Base-by-base conservation (phyloP, 2,797 vertebrate species). In the Ambastaia sidthimunki region DNA sequence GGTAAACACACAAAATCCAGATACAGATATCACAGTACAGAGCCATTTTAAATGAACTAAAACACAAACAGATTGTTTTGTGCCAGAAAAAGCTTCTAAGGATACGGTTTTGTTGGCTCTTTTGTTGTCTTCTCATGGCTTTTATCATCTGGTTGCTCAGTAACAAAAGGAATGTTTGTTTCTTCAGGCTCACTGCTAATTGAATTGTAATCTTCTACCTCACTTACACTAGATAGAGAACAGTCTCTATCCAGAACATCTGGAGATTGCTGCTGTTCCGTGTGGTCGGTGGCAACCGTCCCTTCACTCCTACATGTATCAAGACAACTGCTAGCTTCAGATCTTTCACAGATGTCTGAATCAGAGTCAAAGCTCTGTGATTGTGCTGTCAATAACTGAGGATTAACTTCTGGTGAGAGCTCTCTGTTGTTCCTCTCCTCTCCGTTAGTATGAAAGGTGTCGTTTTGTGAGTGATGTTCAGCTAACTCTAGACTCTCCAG, bases 101-200 rank as follows among this genome's bases (percentile, higher is more conserved):
- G 93, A 94, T 95, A 95, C 93, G 13, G 52, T 73, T 89, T 85
- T 15, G 25, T 19, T 19, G 48, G 75, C 1, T 71, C 70, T 73
- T 89, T 85, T 15, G 25, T 19, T 19, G 48, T 76, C 1, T 71
- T 71, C 37, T 82, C n/a, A 25, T 72, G 79, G 5, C 6, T 52
- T 78, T 47, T 23, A 23, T 18, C 48, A 47, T 77, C 16, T 9
- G 21, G 13, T 18, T 59, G 69, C 74, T 79, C 76, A 44, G 77
- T 13, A 5, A 3, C 4, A 41, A 69, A 11, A 44, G 84, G 78
- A 75, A 79, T 66, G 18, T 57, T 62, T 2, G 41, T 82, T 54
- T 76, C 82, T 52, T 81, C 73, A 65, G 19, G 19, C 5, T 13
- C 19, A 54, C 34, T n/a, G 28, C 85, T 83, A 25, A 41, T 21